Evolutionary conservation across 2,797 vertebrate species (phyloP), one percentile per base, ranked within the genome.

Genomic region (Labeo calbasu): DNA sequence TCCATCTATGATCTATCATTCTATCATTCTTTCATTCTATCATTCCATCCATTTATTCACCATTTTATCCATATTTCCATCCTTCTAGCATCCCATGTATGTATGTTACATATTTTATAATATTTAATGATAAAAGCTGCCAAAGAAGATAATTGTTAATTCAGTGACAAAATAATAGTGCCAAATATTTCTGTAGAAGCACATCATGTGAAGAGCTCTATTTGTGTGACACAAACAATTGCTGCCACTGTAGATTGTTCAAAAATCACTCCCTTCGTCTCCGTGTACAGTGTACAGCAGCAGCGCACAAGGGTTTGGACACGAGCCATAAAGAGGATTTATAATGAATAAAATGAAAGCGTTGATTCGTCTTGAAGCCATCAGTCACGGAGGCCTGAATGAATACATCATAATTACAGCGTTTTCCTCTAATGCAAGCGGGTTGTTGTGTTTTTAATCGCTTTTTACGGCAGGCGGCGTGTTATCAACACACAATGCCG

Each of bases 351-450:
- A 19, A 68, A 51, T 10, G 77, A 32, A 65, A 65, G 61, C 61
- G 25, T 25, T 9, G 61, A 53, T 51, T 50, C 17, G 17, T 66
- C 63, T 68, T 10, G 63, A 78, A 65, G 57, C 76, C 57, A 77
- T 77, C 73, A 17, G 76, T 63, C 76, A 78, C 5, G 1, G 57
- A 78, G 23, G 11, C 59, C 59, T 65, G 61, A n/a, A 68, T 66
- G 77, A 79, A 51, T 25, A 17, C 77, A 63, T 63, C 70, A 75
- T 50, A 82, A 82, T 50, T 51, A 75, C 68, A 82, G 77, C 63
- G 12, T 51, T 66, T 73, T 53, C 19, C 48, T 68, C 28, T 51
- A 68, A 79, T 36, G 28, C 63, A 23, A 11, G 46, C 11, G 1
- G 51, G 43, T 40, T 53, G 63, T 75, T 50, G 71, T 63, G 43